phyloP scores from a whole-genome alignment of 2,113 vertebrate genomes.

The Emydura subglobosa region DNA sequence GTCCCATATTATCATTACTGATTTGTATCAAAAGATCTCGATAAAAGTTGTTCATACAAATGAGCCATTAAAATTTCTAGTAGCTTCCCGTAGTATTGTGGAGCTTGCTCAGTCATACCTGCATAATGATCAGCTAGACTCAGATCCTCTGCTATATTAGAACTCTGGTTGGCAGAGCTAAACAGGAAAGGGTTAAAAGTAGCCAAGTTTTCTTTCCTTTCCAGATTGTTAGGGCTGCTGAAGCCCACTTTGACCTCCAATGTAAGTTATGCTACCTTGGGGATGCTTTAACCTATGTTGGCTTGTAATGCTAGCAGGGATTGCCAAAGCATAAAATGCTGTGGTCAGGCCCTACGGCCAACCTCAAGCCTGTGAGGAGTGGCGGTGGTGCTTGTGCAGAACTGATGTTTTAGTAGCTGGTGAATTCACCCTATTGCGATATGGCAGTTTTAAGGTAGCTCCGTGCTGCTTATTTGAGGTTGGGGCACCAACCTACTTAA shows the following conservation, averaged over 20 bases:
- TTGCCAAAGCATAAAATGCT: background rate
- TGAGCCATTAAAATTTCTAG: accelerated
- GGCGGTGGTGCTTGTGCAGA: background rate
- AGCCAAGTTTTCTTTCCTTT: background rate
- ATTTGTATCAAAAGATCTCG: background rate
- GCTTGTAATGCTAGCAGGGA: background rate
- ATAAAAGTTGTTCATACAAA: background rate
- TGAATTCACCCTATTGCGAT: background rate
- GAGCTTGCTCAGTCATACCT: background rate
- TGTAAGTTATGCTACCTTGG: accelerated
- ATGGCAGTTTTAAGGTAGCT: background rate
- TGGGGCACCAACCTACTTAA: constrained; percentile 22
- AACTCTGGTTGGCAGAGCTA: background rate
- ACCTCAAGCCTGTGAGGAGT: background rate
- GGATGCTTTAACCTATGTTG: accelerated
- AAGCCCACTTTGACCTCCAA: background rate
- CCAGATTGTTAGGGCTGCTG: accelerated
- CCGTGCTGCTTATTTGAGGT: background rate
- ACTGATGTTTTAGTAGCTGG: background rate
- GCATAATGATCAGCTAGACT: no score
- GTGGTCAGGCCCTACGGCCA: background rate
- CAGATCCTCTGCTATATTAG: accelerated
- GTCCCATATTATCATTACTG: background rate
- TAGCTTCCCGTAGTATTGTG: background rate
- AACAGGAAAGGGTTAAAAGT: background rate